phyloP scores from a whole-genome alignment of 1,140 invertebrate genomes.

The Pachyrhynchus sulphureomaculatus region DNA sequence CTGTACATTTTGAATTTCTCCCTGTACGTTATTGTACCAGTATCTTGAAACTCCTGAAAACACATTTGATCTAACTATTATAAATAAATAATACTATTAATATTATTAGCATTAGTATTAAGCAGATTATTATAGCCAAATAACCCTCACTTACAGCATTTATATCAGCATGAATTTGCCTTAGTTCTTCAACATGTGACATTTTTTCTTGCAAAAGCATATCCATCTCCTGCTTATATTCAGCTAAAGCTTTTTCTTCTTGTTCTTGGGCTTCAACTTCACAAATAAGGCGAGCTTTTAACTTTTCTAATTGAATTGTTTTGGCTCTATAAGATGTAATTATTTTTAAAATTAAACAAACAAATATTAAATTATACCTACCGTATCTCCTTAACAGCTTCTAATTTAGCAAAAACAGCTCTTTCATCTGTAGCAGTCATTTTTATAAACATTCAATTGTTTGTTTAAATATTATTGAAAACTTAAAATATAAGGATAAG shows the following conservation, averaged over 20 bases:
- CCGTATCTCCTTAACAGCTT: conserved; percentile 85
- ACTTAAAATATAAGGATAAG: too few relatives aligned
- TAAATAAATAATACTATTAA: too few relatives aligned
- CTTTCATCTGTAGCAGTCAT: conserved; percentile 61
- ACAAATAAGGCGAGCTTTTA: conserved; percentile 83
- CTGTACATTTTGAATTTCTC: too few relatives aligned
- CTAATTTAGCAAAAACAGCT: conserved; percentile 82
- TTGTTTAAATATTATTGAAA: too few relatives aligned
- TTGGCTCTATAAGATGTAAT: conserved; percentile 67
- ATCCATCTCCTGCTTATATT: conserved; percentile 96
- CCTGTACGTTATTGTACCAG: too few relatives aligned
- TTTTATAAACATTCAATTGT: too few relatives aligned
- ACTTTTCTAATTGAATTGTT: conserved; percentile 86
- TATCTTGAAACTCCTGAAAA: too few relatives aligned
- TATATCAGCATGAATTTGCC: conserved; percentile 97
- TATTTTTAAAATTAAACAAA: conserved; percentile 18
- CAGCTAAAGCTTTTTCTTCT: conserved; percentile 89
- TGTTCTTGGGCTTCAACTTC: conserved; percentile 91
- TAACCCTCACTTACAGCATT: conserved; percentile 88
- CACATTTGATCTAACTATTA: too few relatives aligned
- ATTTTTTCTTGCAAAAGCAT: conserved; percentile 95
- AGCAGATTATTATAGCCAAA: too few relatives aligned
- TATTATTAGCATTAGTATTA: too few relatives aligned
- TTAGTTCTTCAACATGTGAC: conserved; percentile 95
- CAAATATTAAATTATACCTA: conserved; percentile 3